phyloP scores from a whole-genome alignment of 2,113 vertebrate genomes.

The Paraplagusia blochii region DNA sequence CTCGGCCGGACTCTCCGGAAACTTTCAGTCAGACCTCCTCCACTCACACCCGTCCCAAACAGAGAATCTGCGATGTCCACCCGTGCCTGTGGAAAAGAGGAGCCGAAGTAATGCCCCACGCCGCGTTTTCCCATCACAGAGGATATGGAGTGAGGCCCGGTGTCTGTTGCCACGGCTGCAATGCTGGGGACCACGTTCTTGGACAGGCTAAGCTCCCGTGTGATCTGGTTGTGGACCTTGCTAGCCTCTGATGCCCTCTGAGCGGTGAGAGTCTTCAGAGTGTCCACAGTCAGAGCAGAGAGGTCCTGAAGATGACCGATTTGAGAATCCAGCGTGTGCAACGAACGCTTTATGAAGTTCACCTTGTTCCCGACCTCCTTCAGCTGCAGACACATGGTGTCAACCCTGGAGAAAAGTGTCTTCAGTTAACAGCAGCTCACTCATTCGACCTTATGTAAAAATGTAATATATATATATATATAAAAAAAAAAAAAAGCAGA shows the following conservation, averaged over 20 bases:
- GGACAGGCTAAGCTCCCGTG: slow-evolving; percentile 92
- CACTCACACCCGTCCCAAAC: slow-evolving; percentile 77
- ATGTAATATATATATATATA: background rate
- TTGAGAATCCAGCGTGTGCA: slow-evolving; percentile 96
- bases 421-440: background rate
- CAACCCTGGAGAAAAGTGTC: slow-evolving; percentile 79
- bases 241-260: slow-evolving; percentile 96
- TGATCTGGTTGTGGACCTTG: slow-evolving; percentile 98
- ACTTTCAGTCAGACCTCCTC: slow-evolving; percentile 63
- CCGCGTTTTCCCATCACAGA: slow-evolving; percentile 88
- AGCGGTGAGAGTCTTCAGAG: slow-evolving; percentile 95
- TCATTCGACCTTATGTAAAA: background rate
- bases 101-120: slow-evolving; percentile 81
- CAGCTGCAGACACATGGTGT: slow-evolving; percentile 95
- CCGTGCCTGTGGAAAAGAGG: slow-evolving; percentile 81
- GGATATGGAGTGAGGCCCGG: slow-evolving; percentile 81
- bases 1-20: slow-evolving; percentile 42
- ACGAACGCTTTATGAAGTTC: slow-evolving; percentile 95
- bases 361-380: slow-evolving; percentile 97
- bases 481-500: background rate
- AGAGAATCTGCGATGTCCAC: slow-evolving; percentile 85
- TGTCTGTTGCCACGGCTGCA: slow-evolving; percentile 81
- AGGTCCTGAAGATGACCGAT: slow-evolving; percentile 99
- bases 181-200: slow-evolving; percentile 91
- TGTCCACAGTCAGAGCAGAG: slow-evolving; percentile 95